Evolutionary conservation across 2,113 vertebrate species (phyloP).

Genomic region (Bubalus kerabau): DNA sequence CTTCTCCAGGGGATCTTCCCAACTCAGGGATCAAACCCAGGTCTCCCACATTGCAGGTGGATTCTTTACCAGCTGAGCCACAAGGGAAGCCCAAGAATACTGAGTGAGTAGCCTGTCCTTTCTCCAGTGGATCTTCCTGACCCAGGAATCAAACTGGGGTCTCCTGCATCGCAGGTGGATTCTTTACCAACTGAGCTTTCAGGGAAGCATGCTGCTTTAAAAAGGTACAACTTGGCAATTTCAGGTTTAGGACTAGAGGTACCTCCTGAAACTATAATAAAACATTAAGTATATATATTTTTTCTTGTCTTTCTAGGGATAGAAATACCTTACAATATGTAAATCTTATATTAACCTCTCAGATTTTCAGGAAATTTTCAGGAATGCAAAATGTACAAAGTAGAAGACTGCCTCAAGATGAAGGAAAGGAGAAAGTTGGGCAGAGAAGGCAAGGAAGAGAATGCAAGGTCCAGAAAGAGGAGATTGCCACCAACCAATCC

Average conservation of each 20-base stretch:
- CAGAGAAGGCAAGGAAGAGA: neutral
- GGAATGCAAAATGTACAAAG: neutral
- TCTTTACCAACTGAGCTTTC: neutral
- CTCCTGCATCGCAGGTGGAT: neutral
- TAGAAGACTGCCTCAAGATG: neutral
- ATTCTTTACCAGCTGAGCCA: neutral
- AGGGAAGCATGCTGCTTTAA: neutral
- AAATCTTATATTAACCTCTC: neutral
- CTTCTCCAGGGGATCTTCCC: neutral
- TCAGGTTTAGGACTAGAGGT: neutral
- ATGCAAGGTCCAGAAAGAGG: neutral
- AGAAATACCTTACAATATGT: neutral
- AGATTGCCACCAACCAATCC: neutral
- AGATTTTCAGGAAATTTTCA: neutral
- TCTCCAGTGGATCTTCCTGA: neutral
- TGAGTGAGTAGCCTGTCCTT: neutral
- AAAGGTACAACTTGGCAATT: neutral
- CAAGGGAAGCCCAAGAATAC: neutral
- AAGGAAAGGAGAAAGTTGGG: neutral
- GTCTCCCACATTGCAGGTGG: neutral
- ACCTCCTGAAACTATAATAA: constrained; percentile 19
- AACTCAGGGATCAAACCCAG: neutral
- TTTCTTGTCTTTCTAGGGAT: neutral
- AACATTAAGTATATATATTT: neutral
- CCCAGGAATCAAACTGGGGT: neutral